Base-by-base conservation (phyloP, 2,888 invertebrate species). In the Orthonychiurus folsomi region DNA sequence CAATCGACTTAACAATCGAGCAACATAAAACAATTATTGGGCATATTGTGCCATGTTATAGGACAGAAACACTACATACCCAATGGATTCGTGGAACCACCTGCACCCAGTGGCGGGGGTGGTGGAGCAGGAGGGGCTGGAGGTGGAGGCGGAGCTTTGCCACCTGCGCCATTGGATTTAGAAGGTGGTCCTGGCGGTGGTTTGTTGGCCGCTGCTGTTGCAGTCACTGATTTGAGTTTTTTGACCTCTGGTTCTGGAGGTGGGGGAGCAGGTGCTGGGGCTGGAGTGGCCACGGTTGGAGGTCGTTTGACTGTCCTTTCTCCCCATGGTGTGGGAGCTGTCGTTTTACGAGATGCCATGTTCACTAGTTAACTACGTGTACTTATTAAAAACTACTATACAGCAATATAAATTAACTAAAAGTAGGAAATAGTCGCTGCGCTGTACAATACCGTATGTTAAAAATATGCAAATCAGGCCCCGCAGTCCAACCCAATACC, bases 41-140 rank as follows among this genome's bases (percentile, higher is more conserved):
- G n/a, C n/a, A n/a, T n/a, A n/a, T n/a, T n/a, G n/a, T n/a, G n/a
- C n/a, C n/a, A n/a, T n/a, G n/a, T n/a, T n/a, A n/a, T n/a, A n/a
- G n/a, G n/a, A n/a, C n/a, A n/a, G n/a, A n/a, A n/a, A n/a, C n/a
- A n/a, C n/a, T n/a, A n/a, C n/a, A n/a, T n/a, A n/a, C n/a, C 12
- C 5, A 76, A 12, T 9, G 18, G 24, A 3, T 48, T 1, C n/a
- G 12, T n/a, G 75, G 2, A 81, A n/a, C 81, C 81, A 20, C 81
- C 80, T 2, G 82, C 80, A 3, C 82, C 81, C 2, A 84, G 83
- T 76, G 84, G 78, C 74, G 83, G 82, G 5, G 88, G 87, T 27
- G 87, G 86, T 63, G 87, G 80, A 56, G 87, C 87, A 58, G 86
- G 85, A 2, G 87, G 87, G 75, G 86, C 37, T 37, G 37, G 37